These are phyloP conservation scores for Kryptolebias marmoratus DNA, from an alignment of 2,113 vertebrate genomes.

Conservation along the genomic window DNA sequence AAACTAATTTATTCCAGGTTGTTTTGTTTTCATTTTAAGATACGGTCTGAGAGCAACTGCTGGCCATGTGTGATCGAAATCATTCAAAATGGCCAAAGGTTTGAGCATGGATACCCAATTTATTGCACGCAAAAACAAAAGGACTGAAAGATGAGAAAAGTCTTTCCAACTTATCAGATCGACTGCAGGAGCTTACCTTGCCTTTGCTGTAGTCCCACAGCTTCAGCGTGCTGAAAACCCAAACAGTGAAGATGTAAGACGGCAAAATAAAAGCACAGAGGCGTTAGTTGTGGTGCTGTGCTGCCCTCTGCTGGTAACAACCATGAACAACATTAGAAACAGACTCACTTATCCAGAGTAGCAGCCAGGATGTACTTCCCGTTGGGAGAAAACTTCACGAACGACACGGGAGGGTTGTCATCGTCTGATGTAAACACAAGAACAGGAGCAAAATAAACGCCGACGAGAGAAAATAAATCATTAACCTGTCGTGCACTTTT, in stretches of 20 bases:
- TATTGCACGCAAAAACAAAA: no score
- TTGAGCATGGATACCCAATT: no score
- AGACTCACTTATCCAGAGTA: slow-evolving; percentile 95
- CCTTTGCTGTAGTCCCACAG: slow-evolving; percentile 99
- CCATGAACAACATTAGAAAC: no score
- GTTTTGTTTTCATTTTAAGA: no score
- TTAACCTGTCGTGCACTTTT: background rate
- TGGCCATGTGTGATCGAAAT: no score
- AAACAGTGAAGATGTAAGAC: background rate
- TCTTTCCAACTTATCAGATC: background rate
- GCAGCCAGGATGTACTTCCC: slow-evolving; percentile 98
- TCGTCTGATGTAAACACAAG: slow-evolving; percentile 82
- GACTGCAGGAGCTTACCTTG: slow-evolving; percentile 83
- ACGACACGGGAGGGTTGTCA: slow-evolving; percentile 98
- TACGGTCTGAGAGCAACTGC: no score
- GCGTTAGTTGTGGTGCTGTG: background rate
- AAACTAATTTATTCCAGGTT: no score
- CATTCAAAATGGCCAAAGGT: no score
- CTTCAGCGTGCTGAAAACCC: slow-evolving; percentile 89
- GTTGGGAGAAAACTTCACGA: slow-evolving; percentile 98
- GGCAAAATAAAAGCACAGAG: background rate
- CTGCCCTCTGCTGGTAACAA: slow-evolving; percentile 46
- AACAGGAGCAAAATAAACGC: no score
- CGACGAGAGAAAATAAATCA: no score
- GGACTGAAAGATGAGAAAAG: no score